Percentiles rank a stretch among this genome's conserved stretches.
phyloP scores from a whole-genome alignment of 2,888 invertebrate species.

The Polyommatus iphigenia region DNA sequence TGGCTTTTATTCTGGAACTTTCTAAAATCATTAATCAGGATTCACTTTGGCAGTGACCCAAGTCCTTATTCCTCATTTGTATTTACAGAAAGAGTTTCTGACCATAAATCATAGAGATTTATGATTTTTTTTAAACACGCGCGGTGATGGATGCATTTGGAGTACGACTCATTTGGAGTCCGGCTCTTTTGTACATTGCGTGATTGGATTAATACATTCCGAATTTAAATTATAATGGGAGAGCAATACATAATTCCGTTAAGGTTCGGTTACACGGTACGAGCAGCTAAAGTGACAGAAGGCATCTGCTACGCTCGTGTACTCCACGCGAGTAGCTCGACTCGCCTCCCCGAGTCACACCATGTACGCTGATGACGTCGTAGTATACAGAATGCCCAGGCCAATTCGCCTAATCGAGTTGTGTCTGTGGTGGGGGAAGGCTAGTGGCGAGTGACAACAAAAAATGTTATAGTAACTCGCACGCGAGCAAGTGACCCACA shows the following conservation, averaged over 20 bases:
- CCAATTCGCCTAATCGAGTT: too few species aligned
- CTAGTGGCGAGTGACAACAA: too few species aligned
- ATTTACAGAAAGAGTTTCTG: conserved; percentile 75
- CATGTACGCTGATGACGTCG: too few species aligned
- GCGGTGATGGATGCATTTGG: conserved; percentile 41
- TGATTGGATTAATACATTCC: neutral
- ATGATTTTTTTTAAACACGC: conserved; percentile 67
- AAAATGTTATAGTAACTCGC: too few species aligned
- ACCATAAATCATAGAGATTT: conserved; percentile 76
- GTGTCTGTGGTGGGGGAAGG: too few species aligned
- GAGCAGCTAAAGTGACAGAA: too few species aligned
- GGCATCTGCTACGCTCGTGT: too few species aligned
- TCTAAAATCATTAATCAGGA: conserved; percentile 76
- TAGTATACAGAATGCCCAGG: too few species aligned
- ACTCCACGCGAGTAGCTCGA: too few species aligned
- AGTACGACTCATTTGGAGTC: conserved; percentile 9
- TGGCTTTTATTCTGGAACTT: conserved; percentile 66
- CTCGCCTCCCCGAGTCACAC: too few species aligned
- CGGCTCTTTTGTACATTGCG: neutral
- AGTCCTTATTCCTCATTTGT: conserved; percentile 75
- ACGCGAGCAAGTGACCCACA: too few species aligned
- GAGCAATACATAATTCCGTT: neutral
- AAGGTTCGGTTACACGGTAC: too few species aligned
- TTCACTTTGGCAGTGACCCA: conserved; percentile 77
- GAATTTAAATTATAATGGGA: neutral